Base-by-base conservation (phyloP, 1,140 invertebrate genomes). In the Cherax quadricarinatus region DNA sequence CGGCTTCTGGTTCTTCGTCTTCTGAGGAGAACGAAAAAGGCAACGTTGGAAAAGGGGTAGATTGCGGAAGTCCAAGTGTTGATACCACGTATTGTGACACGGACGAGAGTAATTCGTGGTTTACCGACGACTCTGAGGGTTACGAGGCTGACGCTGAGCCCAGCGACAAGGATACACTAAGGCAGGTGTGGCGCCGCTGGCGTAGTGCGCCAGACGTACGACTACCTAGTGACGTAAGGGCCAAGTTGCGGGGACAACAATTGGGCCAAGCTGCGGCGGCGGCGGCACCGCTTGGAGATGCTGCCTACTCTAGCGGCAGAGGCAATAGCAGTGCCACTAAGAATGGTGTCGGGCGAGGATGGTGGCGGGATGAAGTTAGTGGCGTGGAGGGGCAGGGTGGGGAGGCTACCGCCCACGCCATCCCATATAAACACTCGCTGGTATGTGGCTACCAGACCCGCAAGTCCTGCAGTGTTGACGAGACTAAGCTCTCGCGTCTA, bases 101-200 rank as follows among this genome's bases (percentile, higher is more conserved):
- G 0, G 89, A 86, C 83, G 84, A 88, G 12, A 88, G 78, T 0
- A 84, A 66, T 49, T 87, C 80, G 0, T 86, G 79, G 85, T 86
- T 82, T 49, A 87, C 84, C 12, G 91, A 92, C 85, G 91, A 92
- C 85, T 87, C 91, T 14, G 57, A 41, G 49, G 91, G 91, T 14
- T 92, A 92, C 86, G 91, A 92, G 53, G 91, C 70, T 24, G 91
- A 92, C 86, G 91, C 53, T 49, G 91, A 92, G 86, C 86, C 80
- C n/a, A 92, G 91, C 80, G 91, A 92, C 80, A 78, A 73, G 48
- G 88, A 90, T 53, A 84, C 88, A 3, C 41, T 83, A 21, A 80
- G 86, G 21, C 81, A 91, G 62, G 49, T 60, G 5, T 87, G 91
- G 89, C 78, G 91, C 14, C 85, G 85, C 41, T 90, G 85, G 85